phyloP scores from a whole-genome alignment of 2,888 invertebrate species.

The Mimas tiliae region DNA sequence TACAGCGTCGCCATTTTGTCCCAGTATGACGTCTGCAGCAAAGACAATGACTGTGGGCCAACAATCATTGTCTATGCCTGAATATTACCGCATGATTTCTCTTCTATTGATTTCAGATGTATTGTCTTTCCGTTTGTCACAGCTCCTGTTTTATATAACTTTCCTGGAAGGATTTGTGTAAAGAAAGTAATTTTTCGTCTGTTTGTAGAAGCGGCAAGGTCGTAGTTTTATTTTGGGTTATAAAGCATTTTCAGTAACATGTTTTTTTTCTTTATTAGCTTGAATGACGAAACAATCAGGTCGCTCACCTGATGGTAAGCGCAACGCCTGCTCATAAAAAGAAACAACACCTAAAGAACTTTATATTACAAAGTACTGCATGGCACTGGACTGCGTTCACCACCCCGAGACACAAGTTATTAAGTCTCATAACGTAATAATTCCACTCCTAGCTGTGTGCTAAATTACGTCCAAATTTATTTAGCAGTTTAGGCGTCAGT shows the following conservation, averaged over 20 bases:
- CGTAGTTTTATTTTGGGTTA: slow-evolving; percentile 7
- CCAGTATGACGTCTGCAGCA: slow-evolving; percentile 10
- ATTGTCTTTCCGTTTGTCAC: slow-evolving; percentile 6
- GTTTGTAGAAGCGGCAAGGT: slow-evolving; percentile 6
- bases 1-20: slow-evolving; percentile 10
- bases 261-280: too few species aligned
- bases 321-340: too few species aligned
- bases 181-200: slow-evolving; percentile 4
- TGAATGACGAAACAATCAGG: too few species aligned
- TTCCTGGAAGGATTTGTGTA: slow-evolving; percentile 15
- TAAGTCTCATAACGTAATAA: too few species aligned
- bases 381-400: too few species aligned
- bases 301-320: too few species aligned
- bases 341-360: too few species aligned
- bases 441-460: too few species aligned
- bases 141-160: slow-evolving; percentile 20
- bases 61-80: slow-evolving; percentile 21
- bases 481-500: too few species aligned
- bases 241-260: neutral
- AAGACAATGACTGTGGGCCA: slow-evolving; percentile 18
- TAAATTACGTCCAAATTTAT: too few species aligned
- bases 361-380: too few species aligned
- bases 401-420: too few species aligned
- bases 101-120: slow-evolving; percentile 17
- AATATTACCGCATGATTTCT: slow-evolving; percentile 25